Percentiles rank a stretch among this genome's conserved stretches.
Conservation (phyloP, 2,888 invertebrate genomes). For the Drosophila mercatorum region DNA sequence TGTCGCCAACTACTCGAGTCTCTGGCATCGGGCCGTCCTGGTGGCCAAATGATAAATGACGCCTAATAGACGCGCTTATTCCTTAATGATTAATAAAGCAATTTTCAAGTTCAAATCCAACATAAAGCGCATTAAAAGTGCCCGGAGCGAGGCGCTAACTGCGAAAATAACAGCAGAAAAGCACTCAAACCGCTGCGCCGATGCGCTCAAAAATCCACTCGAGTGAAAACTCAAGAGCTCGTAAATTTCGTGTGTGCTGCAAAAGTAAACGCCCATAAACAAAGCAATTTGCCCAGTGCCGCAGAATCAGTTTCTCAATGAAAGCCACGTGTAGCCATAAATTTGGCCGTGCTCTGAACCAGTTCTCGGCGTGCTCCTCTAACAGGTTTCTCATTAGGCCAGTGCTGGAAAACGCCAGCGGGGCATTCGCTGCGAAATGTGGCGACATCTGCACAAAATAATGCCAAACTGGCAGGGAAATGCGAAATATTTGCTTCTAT, state of each 20-base stretch:
- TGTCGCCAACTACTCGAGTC: constrained; percentile 16
- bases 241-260: constrained; percentile 65
- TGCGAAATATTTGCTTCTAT: constrained; percentile 31
- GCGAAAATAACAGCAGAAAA: constrained; percentile 12
- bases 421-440: constrained; percentile 1
- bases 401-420: constrained; percentile 52
- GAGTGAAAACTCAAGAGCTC: constrained; percentile 61
- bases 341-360: constrained; percentile 64
- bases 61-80: constrained; percentile 69
- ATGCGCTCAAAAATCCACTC: constrained; percentile 42
- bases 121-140: constrained; percentile 49
- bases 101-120: constrained; percentile 77
- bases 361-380: constrained; percentile 63
- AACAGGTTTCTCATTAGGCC: constrained; percentile 79
- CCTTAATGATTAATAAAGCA: constrained; percentile 77
- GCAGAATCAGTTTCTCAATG: constrained; percentile 73
- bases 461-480: constrained; percentile 7
- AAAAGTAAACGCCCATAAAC: constrained; percentile 84
- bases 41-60: constrained; percentile 56
- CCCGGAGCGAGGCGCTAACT: constrained; percentile 10
- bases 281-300: constrained; percentile 73
- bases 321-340: constrained; percentile 78
- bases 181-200: constrained; percentile 20
- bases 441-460: constrained; percentile 17
- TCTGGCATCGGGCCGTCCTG: constrained; percentile 9